Evolutionary conservation across 2,113 vertebrate genomes (phyloP).

Genomic region (Proteles cristata): DNA sequence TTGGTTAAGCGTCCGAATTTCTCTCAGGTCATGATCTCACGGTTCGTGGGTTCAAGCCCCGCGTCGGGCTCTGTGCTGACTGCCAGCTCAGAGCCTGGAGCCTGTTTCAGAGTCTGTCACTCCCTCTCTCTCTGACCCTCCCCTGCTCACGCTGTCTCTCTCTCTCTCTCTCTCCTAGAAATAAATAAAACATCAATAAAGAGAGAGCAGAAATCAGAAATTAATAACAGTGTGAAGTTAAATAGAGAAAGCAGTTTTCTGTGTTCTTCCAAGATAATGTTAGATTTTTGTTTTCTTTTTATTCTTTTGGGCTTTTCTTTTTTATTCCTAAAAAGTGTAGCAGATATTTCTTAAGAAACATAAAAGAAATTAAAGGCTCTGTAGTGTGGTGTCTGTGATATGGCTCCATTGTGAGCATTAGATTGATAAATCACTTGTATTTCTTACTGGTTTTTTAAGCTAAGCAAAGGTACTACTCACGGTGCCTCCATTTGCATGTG

Average conservation of each 20-base stretch:
- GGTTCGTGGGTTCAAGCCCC: too few species aligned
- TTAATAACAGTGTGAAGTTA: not conserved
- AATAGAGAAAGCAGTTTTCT: not conserved
- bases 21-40: too few species aligned
- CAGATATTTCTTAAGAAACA: not conserved
- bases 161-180: too few species aligned
- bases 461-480: too few species aligned
- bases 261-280: not conserved
- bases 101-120: too few species aligned
- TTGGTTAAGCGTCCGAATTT: too few species aligned
- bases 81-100: too few species aligned
- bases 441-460: not conserved
- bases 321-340: not conserved
- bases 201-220: not conserved
- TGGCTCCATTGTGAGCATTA: not conserved
- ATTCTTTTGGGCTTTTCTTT: too few species aligned
- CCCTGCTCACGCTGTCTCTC: too few species aligned
- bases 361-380: not conserved
- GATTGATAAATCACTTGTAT: not conserved
- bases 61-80: too few species aligned
- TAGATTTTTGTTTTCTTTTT: not conserved
- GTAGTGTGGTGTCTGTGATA: not conserved
- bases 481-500: fast-evolving
- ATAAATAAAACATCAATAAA: too few species aligned
- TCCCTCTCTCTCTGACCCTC: too few species aligned